Conservation (phyloP, 2,888 invertebrate genomes). For the Lordiphosa andalusiaca region DNA sequence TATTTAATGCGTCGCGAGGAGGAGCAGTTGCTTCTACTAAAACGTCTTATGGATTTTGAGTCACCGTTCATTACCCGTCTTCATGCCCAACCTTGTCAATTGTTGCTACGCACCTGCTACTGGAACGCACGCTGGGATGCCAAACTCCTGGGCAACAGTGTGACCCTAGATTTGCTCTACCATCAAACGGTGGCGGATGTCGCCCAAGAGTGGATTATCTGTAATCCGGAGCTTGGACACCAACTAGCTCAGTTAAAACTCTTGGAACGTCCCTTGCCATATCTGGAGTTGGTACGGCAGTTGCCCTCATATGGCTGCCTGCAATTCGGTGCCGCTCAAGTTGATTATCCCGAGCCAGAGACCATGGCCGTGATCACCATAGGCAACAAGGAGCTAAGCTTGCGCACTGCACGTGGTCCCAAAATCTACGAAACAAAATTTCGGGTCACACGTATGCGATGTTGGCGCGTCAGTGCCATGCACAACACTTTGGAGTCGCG, state of each 20-base stretch:
- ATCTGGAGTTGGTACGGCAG: constrained; percentile 90
- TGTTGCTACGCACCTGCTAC: constrained; percentile 94
- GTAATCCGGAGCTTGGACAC: constrained; percentile 85
- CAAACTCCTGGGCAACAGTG: constrained; percentile 89
- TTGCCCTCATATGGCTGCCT: constrained; percentile 95
- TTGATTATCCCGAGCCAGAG: constrained; percentile 87
- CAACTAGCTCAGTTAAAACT: constrained; percentile 87
- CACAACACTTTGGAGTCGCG: constrained; percentile 81
- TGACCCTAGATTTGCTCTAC: constrained; percentile 92
- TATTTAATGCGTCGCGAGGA: constrained; percentile 88
- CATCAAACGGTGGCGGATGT: constrained; percentile 93
- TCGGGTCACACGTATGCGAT: constrained; percentile 96
- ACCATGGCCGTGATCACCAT: constrained; percentile 89
- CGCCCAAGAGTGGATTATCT: constrained; percentile 91
- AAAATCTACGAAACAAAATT: constrained; percentile 91
- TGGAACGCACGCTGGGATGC: constrained; percentile 94
- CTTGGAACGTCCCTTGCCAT: constrained; percentile 92
- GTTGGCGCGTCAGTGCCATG: constrained; percentile 96
- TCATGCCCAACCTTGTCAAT: constrained; percentile 88
- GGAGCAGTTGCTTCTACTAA: constrained; percentile 85
- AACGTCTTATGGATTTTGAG: constrained; percentile 97
- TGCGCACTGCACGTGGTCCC: constrained; percentile 83
- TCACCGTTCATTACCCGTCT: constrained; percentile 94
- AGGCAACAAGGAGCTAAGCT: constrained; percentile 91
- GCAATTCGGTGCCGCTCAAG: constrained; percentile 86